Conservation (phyloP, 2,797 vertebrate genomes). For the Chelmon rostratus region DNA sequence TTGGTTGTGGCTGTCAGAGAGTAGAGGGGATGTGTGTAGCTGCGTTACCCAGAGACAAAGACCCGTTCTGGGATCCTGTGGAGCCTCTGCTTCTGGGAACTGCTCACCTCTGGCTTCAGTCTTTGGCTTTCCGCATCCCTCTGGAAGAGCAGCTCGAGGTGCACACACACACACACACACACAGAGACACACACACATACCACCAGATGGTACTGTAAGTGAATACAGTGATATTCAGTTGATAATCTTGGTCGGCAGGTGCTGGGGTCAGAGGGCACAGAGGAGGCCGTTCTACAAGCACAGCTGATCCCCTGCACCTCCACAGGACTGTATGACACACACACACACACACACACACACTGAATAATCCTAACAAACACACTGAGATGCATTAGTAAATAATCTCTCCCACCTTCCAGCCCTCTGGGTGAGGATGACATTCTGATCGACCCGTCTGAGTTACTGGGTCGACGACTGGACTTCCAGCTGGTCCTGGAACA, state of each 20-base stretch:
- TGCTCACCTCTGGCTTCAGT: constrained; percentile 92
- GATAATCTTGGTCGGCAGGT: constrained; percentile 70
- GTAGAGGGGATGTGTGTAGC: constrained; percentile 66
- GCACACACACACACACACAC: neutral
- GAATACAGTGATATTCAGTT: neutral
- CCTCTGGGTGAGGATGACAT: constrained; percentile 88
- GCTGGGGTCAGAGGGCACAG: constrained; percentile 89
- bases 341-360: constrained; percentile 23
- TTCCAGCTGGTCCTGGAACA: constrained; percentile 89
- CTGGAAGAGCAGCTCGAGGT: constrained; percentile 90
- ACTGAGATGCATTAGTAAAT: neutral
- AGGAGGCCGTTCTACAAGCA: constrained; percentile 88
- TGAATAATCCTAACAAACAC: neutral
- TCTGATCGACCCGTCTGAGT: constrained; percentile 89
- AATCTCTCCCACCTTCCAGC: constrained; percentile 65
- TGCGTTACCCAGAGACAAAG: constrained; percentile 81
- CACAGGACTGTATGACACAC: constrained; percentile 85
- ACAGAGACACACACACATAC: neutral
- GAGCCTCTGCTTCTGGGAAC: constrained; percentile 90
- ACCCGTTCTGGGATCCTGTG: constrained; percentile 93
- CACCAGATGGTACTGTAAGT: neutral
- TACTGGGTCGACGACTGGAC: constrained; percentile 88
- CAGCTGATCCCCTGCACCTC: constrained; percentile 86
- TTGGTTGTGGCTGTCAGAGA: constrained; percentile 64
- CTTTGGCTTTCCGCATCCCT: constrained; percentile 88